Evolutionary conservation across 2,797 vertebrate genomes (phyloP).

Genomic region (Apodemus agrarius): DNA sequence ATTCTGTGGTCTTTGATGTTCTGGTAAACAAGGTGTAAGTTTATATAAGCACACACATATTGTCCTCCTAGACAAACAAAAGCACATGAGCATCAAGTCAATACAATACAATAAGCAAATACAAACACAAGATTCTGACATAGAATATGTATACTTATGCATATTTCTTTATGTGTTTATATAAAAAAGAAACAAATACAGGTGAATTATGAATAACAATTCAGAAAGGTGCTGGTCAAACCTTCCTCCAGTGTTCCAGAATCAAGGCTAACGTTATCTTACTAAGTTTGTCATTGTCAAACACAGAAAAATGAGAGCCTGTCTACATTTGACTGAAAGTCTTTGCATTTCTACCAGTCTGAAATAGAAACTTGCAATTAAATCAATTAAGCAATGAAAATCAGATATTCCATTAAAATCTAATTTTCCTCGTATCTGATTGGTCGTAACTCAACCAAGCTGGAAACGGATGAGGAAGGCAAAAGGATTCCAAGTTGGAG

Average conservation of each 20-base stretch:
- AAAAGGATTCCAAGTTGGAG: conserved; percentile 69
- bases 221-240: background rate
- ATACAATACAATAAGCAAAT: conserved; percentile 46
- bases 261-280: conserved; percentile 51
- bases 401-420: conserved; percentile 82
- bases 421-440: conserved; percentile 78
- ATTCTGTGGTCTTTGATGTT: background rate
- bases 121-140: conserved; percentile 8
- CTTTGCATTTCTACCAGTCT: conserved; percentile 78
- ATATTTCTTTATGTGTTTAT: background rate
- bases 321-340: conserved; percentile 71
- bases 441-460: conserved; percentile 69
- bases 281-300: conserved; percentile 66
- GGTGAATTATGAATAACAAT: background rate
- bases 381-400: conserved; percentile 82
- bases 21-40: background rate
- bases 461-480: conserved; percentile 65
- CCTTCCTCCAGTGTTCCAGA: conserved; percentile 39
- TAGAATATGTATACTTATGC: background rate
- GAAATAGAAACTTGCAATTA: conserved; percentile 81
- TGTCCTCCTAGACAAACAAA: background rate
- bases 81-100: conserved; percentile 37
- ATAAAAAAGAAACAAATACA: background rate
- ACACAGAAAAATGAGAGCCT: conserved; percentile 73
- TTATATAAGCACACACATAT: background rate